Conservation (phyloP, 2,797 vertebrate genomes). For the Hozukius guyotensis region DNA sequence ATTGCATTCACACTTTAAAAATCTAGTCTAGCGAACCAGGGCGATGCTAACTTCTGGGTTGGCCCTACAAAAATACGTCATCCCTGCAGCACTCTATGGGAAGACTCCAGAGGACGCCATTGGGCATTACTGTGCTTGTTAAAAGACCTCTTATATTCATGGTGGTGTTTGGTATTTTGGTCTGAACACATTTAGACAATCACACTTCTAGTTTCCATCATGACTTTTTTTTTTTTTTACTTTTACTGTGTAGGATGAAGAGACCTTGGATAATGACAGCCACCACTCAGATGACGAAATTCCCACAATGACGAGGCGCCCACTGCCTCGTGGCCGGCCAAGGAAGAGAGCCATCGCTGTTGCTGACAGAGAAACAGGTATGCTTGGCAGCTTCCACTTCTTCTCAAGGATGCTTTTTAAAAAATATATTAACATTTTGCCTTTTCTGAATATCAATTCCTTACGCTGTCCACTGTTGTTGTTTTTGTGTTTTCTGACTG, state of each 20-base stretch:
- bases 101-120: background rate
- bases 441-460: background rate
- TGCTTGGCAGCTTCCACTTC: background rate
- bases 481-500: background rate
- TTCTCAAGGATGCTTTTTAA: background rate
- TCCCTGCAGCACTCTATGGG: background rate
- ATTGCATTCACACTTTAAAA: too few relatives aligned
- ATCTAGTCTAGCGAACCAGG: too few relatives aligned
- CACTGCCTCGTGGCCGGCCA: conserved; percentile 33
- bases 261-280: background rate
- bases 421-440: background rate
- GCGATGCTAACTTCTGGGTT: too few relatives aligned
- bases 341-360: conserved; percentile 68
- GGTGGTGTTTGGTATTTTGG: background rate
- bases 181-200: background rate
- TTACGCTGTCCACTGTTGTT: background rate
- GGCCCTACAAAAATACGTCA: too few relatives aligned
- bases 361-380: conserved; percentile 61
- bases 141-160: background rate
- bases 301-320: conserved; percentile 58
- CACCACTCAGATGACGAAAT: conserved; percentile 53
- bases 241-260: conserved; percentile 35
- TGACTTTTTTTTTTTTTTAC: background rate
- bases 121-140: background rate
- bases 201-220: background rate